These are phyloP conservation scores for Gymnocheta viridis DNA, from an alignment of 2,888 invertebrate species.

Conservation along the genomic window DNA sequence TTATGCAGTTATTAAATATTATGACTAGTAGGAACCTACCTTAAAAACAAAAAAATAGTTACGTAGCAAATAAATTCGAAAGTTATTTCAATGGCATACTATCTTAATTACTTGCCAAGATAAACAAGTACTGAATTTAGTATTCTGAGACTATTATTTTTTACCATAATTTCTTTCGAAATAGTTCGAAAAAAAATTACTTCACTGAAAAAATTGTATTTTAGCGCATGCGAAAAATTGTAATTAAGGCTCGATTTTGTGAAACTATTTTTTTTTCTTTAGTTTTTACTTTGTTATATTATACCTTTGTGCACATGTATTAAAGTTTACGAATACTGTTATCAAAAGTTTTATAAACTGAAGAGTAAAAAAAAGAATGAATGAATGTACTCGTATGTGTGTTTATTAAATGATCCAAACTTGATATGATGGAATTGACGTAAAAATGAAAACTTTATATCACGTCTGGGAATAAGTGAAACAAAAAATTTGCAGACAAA, in stretches of 20 bases:
- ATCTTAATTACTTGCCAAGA: too few species aligned
- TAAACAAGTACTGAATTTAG: too few species aligned
- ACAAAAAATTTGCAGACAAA: background rate
- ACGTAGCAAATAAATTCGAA: too few species aligned
- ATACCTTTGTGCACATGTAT: background rate
- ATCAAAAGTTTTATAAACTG: background rate
- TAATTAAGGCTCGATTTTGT: background rate
- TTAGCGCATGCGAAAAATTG: too few species aligned
- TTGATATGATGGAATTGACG: slow-evolving; percentile 40
- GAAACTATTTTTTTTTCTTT: background rate
- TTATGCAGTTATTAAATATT: too few species aligned
- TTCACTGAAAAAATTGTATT: too few species aligned
- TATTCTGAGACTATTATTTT: too few species aligned
- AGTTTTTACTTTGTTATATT: background rate
- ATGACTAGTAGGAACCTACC: too few species aligned
- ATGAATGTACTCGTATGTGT: background rate
- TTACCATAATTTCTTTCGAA: too few species aligned
- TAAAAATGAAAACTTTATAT: slow-evolving; percentile 33
- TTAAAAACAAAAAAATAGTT: too few species aligned
- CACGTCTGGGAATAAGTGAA: slow-evolving; percentile 22
- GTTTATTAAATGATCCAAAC: slow-evolving; percentile 1
- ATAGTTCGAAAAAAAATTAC: too few species aligned
- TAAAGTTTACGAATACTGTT: slow-evolving; percentile 3
- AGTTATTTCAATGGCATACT: too few species aligned
- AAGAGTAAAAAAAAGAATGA: background rate